Evolutionary conservation across 2,888 invertebrate species (phyloP).

Genomic region (Lasioglossum oenotherae): DNA sequence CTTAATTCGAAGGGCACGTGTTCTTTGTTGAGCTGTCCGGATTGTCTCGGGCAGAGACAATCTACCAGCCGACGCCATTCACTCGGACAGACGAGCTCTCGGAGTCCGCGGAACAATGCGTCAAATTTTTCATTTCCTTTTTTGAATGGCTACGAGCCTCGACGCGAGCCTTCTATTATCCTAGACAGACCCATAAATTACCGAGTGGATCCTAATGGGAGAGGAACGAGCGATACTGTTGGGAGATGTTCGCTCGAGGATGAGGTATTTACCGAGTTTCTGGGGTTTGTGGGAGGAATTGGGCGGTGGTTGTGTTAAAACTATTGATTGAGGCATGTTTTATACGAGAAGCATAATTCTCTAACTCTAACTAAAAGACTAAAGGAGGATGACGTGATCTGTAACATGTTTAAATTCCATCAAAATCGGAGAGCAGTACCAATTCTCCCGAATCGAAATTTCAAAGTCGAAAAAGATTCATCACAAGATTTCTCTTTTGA

Average conservation of each 20-base stretch:
- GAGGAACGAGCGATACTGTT: not conserved
- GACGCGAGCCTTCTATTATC: slow-evolving; percentile 12
- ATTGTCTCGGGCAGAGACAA: slow-evolving; percentile 34
- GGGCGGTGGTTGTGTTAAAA: not conserved
- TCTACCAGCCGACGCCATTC: slow-evolving; percentile 31
- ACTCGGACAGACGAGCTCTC: slow-evolving; percentile 9
- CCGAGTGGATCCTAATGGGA: not conserved
- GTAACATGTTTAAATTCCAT: no score
- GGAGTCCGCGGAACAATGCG: slow-evolving; percentile 28
- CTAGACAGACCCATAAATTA: slow-evolving; percentile 33
- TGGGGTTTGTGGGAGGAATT: not conserved
- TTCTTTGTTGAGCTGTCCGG: slow-evolving; percentile 48
- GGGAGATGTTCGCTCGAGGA: not conserved
- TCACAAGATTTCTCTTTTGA: no score
- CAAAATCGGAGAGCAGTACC: no score
- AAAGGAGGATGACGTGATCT: no score
- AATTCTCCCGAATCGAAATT: no score
- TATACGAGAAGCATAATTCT: no score
- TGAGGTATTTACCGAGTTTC: not conserved
- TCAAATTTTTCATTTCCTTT: slow-evolving; percentile 36
- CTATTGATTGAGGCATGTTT: no score
- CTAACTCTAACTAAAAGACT: no score
- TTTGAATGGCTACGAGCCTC: not conserved
- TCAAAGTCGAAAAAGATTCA: no score
- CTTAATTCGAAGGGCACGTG: slow-evolving; percentile 47